Conservation (phyloP, 2,888 invertebrate genomes). For the Crematogaster levior region DNA sequence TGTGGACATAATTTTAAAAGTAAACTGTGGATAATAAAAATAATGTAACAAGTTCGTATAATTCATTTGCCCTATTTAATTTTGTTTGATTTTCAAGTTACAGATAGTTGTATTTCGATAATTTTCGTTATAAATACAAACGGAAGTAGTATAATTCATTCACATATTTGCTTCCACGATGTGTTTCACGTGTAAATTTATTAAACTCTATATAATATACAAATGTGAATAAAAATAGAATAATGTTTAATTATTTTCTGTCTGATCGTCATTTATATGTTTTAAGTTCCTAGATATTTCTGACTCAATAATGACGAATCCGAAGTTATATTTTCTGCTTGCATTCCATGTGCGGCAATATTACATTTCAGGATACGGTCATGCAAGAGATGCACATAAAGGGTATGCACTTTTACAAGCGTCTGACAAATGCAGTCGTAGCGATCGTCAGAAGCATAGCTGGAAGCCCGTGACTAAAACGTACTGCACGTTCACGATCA, state of each 20-base stretch:
- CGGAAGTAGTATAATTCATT: not conserved
- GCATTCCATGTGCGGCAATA: not conserved
- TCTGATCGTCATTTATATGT: not conserved
- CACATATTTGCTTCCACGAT: not conserved
- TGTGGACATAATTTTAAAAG: not conserved
- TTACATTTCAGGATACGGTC: not conserved
- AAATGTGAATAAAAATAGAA: not conserved
- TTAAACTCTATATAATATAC: not conserved
- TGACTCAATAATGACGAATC: not conserved
- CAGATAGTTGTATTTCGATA: not conserved
- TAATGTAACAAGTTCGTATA: no score
- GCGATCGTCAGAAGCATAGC: slow-evolving; percentile 66
- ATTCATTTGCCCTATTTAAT: not conserved
- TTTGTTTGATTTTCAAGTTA: not conserved
- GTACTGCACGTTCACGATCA: slow-evolving; percentile 61
- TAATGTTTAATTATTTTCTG: not conserved
- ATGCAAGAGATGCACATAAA: not conserved
- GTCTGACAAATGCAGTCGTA: slow-evolving; percentile 58
- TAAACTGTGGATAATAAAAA: not conserved
- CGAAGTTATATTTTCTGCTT: not conserved
- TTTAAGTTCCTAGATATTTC: not conserved
- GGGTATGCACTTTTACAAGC: slow-evolving; percentile 35
- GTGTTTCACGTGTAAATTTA: no score
- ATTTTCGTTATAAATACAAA: not conserved
- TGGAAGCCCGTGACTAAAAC: slow-evolving; percentile 62